Conservation (phyloP, 2,797 vertebrate genomes). For the Phyllotis vaccarum region DNA sequence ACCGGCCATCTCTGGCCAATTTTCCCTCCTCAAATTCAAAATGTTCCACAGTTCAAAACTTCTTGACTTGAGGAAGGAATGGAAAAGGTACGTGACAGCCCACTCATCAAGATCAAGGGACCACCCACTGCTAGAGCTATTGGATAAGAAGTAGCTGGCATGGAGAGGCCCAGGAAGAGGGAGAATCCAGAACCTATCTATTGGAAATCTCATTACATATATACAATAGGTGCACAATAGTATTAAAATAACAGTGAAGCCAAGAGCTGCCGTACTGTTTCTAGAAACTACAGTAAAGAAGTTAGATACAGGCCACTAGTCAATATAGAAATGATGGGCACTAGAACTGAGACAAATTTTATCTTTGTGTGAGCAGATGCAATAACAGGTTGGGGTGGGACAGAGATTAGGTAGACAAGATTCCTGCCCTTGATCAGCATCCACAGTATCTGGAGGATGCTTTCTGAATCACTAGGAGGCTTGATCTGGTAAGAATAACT, state of each 20-base stretch:
- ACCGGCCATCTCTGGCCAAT: too few species aligned
- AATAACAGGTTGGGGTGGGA: not conserved
- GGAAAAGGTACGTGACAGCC: not conserved
- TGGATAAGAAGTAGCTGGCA: not conserved
- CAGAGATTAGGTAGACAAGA: not conserved
- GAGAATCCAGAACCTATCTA: not conserved
- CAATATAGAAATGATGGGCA: not conserved
- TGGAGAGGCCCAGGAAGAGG: too few species aligned
- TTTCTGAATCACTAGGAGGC: not conserved
- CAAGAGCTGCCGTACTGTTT: rapidly evolving
- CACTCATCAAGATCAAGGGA: not conserved
- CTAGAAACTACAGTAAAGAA: not conserved
- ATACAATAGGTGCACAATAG: not conserved
- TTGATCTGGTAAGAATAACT: too few species aligned
- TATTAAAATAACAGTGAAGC: not conserved
- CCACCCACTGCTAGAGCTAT: not conserved
- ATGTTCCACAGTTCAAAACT: too few species aligned
- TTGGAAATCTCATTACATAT: not conserved
- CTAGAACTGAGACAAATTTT: not conserved
- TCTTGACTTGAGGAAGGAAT: not conserved
- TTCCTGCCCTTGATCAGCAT: not conserved
- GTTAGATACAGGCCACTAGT: not conserved
- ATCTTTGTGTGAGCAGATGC: not conserved
- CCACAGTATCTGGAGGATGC: not conserved
- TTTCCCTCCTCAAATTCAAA: too few species aligned